Conservation (phyloP, 2,797 vertebrate genomes). For the Distichodus sexfasciatus region DNA sequence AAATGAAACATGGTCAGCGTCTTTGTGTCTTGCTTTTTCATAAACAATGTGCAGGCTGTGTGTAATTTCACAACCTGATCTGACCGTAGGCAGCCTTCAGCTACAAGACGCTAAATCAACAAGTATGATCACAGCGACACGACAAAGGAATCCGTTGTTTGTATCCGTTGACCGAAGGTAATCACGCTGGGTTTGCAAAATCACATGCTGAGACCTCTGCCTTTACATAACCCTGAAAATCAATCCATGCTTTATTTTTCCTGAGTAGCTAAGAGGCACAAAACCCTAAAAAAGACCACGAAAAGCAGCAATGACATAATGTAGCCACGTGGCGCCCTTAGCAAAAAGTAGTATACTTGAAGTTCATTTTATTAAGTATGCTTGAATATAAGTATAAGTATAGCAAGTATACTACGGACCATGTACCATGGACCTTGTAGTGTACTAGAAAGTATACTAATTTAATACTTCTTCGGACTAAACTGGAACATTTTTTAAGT, state of each 20-base stretch:
- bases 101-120: not conserved
- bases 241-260: not conserved
- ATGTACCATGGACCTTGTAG: too few relatives aligned
- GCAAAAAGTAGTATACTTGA: too few relatives aligned
- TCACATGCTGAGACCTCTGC: not conserved
- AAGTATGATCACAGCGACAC: not conserved
- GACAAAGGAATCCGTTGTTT: slow-evolving; percentile 9
- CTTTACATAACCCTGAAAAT: not conserved
- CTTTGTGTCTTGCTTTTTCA: not conserved
- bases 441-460: too few relatives aligned
- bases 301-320: not conserved
- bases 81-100: not conserved
- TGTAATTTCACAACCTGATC: not conserved
- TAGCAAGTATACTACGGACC: too few relatives aligned
- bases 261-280: not conserved
- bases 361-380: too few relatives aligned
- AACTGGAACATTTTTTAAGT: too few relatives aligned
- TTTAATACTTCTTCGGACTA: too few relatives aligned
- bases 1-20: not conserved
- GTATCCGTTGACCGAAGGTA: not conserved
- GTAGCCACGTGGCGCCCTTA: too few relatives aligned
- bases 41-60: not conserved
- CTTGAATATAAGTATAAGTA: too few relatives aligned
- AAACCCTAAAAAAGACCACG: not conserved
- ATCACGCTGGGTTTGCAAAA: slow-evolving; percentile 19